Base-by-base conservation (phyloP, 1,140 invertebrate genomes). In the Macrosteles quadrilineatus region DNA sequence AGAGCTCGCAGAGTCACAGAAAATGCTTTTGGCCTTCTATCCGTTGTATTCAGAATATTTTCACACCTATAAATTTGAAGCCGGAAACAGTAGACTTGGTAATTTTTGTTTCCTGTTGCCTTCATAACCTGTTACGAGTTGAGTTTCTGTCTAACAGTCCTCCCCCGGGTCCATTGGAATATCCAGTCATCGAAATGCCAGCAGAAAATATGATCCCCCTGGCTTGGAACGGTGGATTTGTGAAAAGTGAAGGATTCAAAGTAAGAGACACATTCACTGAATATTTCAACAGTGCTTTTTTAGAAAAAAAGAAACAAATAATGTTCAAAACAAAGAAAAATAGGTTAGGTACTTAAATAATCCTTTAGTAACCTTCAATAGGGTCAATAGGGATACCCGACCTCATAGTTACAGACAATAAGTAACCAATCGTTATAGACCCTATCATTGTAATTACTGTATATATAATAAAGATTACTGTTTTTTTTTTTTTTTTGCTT, bases 131-230 rank as follows among this genome's bases (percentile, higher is more conserved):
- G 9, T 43, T 43, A 43, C 9, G 40, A 43, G 40, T 11, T 11
- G 40, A n/a, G 9, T 9, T 43, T n/a, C n/a, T 43, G 40, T 11
- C 40, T 43, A 43, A 43, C 14, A 29, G 14, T 27, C 25, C 4
- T 57, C 36, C 75, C 74, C 27, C 79, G 88, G 81, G 82, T 9
- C n/a, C 40, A 43, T 43, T 43, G 40, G 40, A 43, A 43, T 43
- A 11, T 43, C 40, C 40, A 9, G 40, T 11, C 9, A 43, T 43
- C 40, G 40, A 43, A 43, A 43, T 43, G 40, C n/a, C 40, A 11
- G n/a, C 40, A 43, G 40, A 43, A 43, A 43, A 43, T n/a, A n/a
- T 43, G 9, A 43, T 43, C 40, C n/a, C 40, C 40, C 40, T 43
- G 40, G 40, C 40, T 43, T 43, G 40, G 40, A n/a, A 43, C 9